Evolutionary conservation across 2,888 invertebrate species (phyloP), one percentile per base, ranked within the genome.

Genomic region (Acronicta aceris): DNA sequence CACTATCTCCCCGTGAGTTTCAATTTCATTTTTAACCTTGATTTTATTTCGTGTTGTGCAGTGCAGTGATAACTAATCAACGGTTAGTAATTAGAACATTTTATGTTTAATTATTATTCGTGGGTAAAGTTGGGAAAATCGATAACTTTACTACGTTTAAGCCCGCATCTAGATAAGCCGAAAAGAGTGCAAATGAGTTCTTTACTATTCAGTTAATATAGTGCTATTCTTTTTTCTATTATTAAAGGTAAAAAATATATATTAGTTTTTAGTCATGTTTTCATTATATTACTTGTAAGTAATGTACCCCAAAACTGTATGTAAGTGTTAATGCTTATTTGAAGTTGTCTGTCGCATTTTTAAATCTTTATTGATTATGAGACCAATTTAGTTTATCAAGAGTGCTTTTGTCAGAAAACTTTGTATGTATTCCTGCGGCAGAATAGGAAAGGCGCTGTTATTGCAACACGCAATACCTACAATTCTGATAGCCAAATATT

Each of bases 1-100:
- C 53, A 48, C 66, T 12, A 49, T 60, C 52, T 59, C 59, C 73
- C 49, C 47, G 73, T 77, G 66, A 79, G 79, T 73, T 78, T 48
- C 43, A 38, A 63, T 63, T 72, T 69, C 52, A 57, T 67, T 66
- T 66, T 59, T 63, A 71, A 60, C 65, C 70, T 71, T 68, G 40
- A 58, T 66, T 62, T 64, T 56, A 53, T 46, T 49, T 49, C 50
- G 69, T 76, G 76, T 49, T 52, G 69, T 76, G 76, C 51, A 62
- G 72, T 74, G 72, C 68, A 61, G 60, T 57, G 55, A 64, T 59
- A 53, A 61, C 21, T 21, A 48, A 48, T 54, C 30, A 17, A 59
- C 46, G 71, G 62, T 73, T 65, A 50, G 66, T 71, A 54, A 33
- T 47, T 42, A n/a, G 4, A 46, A 42, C 27, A 21, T 6, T n/a